These are phyloP conservation scores for Spialia ferax DNA, from an alignment of 2,888 invertebrate genomes.

Conservation along the genomic window DNA sequence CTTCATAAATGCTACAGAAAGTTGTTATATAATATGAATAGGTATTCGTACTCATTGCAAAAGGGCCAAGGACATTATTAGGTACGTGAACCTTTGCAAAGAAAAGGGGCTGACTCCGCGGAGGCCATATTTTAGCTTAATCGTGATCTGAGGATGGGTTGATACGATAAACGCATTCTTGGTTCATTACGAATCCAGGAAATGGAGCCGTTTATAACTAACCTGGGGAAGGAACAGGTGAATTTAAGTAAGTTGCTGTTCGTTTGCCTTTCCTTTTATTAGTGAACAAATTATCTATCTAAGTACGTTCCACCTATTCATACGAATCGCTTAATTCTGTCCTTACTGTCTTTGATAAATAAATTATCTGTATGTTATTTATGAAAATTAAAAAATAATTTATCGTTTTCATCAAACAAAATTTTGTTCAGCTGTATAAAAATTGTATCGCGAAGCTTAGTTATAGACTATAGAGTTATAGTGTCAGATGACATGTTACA, in stretches of 20 bases:
- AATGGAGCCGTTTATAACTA: constrained; percentile 27
- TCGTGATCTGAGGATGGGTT: constrained; percentile 39
- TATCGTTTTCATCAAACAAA: too few relatives aligned
- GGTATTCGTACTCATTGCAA: not conserved
- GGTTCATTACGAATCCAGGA: constrained; percentile 40
- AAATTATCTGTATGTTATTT: too few relatives aligned
- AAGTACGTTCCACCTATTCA: too few relatives aligned
- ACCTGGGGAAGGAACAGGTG: constrained; percentile 1
- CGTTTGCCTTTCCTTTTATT: too few relatives aligned
- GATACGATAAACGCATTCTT: constrained; percentile 41
- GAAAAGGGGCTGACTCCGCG: constrained; percentile 19
- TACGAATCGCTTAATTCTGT: too few relatives aligned
- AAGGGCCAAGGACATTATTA: constrained; percentile 13
- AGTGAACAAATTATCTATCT: too few relatives aligned
- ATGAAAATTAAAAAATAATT: too few relatives aligned
- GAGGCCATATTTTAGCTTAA: constrained; percentile 37
- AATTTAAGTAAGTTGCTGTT: not conserved
- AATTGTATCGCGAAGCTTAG: too few relatives aligned
- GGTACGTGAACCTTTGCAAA: not conserved
- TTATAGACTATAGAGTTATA: too few relatives aligned
- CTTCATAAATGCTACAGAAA: not conserved
- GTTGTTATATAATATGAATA: not conserved
- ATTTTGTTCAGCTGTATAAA: too few relatives aligned
- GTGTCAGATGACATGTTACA: too few relatives aligned
- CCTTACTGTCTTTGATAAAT: too few relatives aligned